Evolutionary conservation across 1,140 invertebrate species (phyloP), one percentile per base, ranked within the genome.

Genomic region (Megalopta genalis): DNA sequence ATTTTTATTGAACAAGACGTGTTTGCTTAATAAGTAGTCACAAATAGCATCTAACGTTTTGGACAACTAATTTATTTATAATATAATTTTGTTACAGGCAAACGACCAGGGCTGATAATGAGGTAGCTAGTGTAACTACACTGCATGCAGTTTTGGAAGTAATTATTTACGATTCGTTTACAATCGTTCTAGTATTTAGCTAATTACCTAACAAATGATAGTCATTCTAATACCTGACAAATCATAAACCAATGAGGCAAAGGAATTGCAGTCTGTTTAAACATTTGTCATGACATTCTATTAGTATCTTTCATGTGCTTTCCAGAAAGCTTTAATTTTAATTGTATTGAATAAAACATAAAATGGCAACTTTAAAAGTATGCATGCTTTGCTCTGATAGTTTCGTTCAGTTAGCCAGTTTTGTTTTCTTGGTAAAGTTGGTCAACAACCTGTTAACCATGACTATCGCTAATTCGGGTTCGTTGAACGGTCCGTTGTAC

Each of bases 41-140:
- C 7, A 16, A 21, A 18, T 8, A 21, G 27, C 2, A 32, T 14
- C 12, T 8, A 42, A 23, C 18, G 10, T 8, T 16, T 54, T 21
- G 32, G 16, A 12, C 16, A 16, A 5, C 23, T 65, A n/a, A 46
- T 59, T 46, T 23, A 42, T 46, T 57, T n/a, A 54, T 12, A 25
- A 25, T 52, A 14, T 42, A n/a, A 46, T 39, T 63, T 71, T 80
- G 52, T 89, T 88, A 25, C 79, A 92, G 91, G 89, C 6, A 85
- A 83, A 54, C 91, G 91, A 81, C 81, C 75, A 90, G 21, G 68
- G 86, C 59, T 92, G 90, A 76, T 87, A 89, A 46, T 92, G 91
- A 68, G 90, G 90, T 3, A 88, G 89, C 46, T 85, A 88, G 60
- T 92, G 91, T 87, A 90, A 91, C 46, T 92, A 91, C 63, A 85